phyloP scores from a whole-genome alignment of 92 coral and sea anemone genomes.

The Isaurus tuberculatus region DNA sequence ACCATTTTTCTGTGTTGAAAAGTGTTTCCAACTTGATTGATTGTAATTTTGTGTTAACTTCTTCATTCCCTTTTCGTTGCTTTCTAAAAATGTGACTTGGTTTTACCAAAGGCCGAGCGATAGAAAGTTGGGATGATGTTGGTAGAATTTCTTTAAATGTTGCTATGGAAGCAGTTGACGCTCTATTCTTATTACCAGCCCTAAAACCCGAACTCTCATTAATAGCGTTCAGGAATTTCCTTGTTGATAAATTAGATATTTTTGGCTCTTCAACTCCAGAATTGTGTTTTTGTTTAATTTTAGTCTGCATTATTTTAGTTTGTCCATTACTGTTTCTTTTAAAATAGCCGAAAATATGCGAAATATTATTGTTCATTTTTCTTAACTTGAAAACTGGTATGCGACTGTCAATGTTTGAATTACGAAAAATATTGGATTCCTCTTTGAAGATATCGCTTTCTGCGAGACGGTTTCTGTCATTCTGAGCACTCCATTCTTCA shows the following conservation, averaged over 20 bases:
- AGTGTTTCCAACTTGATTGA: neutral
- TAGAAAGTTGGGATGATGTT: conserved; percentile 17
- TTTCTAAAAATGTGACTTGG: neutral
- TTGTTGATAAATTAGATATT: neutral
- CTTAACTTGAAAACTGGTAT: neutral
- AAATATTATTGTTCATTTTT: neutral
- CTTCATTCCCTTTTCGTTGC: neutral
- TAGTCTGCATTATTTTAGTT: neutral
- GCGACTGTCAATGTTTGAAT: neutral
- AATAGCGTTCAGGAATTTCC: neutral
- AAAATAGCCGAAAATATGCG: neutral
- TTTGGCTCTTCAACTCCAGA: neutral
- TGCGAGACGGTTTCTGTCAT: neutral
- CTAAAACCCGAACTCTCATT: neutral
- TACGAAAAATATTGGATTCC: neutral
- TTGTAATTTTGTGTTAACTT: neutral
- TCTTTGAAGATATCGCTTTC: neutral
- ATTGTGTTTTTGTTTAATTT: neutral
- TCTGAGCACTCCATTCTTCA: neutral
- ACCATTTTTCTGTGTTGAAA: neutral
- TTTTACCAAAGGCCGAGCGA: conserved; percentile 43
- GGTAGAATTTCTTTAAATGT: neutral
- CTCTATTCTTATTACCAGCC: neutral
- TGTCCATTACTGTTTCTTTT: neutral
- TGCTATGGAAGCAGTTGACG: neutral